Conservation (phyloP, 2,888 invertebrate species). For the Baronia brevicornis region DNA sequence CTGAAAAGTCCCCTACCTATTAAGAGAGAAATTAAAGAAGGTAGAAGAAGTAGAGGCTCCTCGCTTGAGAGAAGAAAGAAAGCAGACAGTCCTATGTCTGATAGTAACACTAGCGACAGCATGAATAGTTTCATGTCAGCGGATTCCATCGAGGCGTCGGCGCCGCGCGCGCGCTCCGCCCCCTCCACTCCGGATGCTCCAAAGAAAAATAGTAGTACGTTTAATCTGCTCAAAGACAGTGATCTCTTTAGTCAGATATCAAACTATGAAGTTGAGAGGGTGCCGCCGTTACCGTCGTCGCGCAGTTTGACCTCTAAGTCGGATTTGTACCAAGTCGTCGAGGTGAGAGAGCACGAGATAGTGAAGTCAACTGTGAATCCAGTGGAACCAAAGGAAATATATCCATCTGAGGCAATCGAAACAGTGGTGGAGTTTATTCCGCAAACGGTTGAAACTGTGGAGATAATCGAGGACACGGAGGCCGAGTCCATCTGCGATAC, state of each 20-base stretch:
- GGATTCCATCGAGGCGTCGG: constrained; percentile 33
- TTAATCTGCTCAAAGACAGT: constrained; percentile 80
- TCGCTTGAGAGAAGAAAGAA: constrained; percentile 36
- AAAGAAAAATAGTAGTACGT: constrained; percentile 73
- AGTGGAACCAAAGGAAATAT: constrained; percentile 54
- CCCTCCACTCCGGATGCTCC: constrained; percentile 51
- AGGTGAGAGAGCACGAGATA: constrained; percentile 81
- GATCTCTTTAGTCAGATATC: constrained; percentile 82
- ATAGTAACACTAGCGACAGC: constrained; percentile 28
- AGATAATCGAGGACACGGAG: constrained; percentile 72
- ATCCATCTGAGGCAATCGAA: constrained; percentile 65
- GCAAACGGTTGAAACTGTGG: constrained; percentile 71
- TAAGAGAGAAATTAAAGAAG: constrained; percentile 45
- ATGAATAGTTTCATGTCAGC: constrained; percentile 31
- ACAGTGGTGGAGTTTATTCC: constrained; percentile 71
- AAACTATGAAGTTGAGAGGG: constrained; percentile 47
- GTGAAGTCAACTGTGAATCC: constrained; percentile 76
- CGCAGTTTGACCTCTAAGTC: constrained; percentile 22
- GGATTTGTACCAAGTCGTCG: constrained; percentile 77
- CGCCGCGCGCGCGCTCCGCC: constrained; percentile 23
- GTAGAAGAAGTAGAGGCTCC: constrained; percentile 39
- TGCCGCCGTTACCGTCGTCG: constrained; percentile 19
- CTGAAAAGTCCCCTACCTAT: constrained; percentile 57
- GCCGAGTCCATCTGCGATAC: constrained; percentile 51
- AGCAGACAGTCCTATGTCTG: constrained; percentile 25